Evolutionary conservation across 2,797 vertebrate genomes (phyloP), one percentile per base, ranked within the genome.

Genomic region (Rhinoraja longicauda): DNA sequence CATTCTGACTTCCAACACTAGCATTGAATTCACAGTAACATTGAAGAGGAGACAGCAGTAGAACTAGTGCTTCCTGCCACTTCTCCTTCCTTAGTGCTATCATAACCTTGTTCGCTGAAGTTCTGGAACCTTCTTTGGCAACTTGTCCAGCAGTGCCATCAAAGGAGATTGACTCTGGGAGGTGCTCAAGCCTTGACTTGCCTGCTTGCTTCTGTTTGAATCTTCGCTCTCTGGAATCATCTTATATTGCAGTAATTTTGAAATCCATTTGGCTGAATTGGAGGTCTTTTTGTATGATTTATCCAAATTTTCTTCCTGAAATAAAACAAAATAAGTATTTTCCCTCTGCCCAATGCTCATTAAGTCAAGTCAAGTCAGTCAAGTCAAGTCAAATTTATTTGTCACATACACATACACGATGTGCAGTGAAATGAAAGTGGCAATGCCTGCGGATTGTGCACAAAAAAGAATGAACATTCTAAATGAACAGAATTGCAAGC

Each of bases 1-100:
- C 62, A 21, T 36, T 88, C 90, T 39, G 10, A 53, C 36, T 91
- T 92, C n/a, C 70, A 92, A 75, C 70, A 53, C 45, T 45, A n/a
- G 45, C 26, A 67, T 72, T 73, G 90, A 92, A 92, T 92, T 92
- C 90, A 92, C 90, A 92, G 90, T 92, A 75, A 92, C 26, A 75
- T 92, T 75, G 72, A 73, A 53, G n/a, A 75, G 26, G 29, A 57
- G 53, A 57, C 36, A 45, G 59, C 84, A 67, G n/a, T 24, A 7
- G 62, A 57, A 53, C 39, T 53, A 75, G 45, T 92, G 72, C 67
- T 53, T 91, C 70, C 90, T 39, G 64, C 67, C 70, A 24, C 75
- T 39, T 29, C 24, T 53, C 90, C 70, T 92, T 92, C 90, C 29
- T 92, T 21, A 15, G 1, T 92, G 72, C 24, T 92, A 92, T 92